Conservation (phyloP, 2,888 invertebrate genomes). For the Platycheirus rosarum region DNA sequence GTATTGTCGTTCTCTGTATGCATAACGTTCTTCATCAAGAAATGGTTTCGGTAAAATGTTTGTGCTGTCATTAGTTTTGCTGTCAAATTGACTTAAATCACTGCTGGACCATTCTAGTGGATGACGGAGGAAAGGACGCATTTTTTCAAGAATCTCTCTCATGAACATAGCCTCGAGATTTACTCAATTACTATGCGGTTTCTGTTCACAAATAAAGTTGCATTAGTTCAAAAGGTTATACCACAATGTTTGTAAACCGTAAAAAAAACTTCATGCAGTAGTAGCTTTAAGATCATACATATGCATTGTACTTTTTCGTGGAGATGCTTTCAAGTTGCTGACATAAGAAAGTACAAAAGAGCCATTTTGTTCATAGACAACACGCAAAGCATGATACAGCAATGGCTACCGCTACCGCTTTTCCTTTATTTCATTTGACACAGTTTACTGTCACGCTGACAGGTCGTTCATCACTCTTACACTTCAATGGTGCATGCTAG, state of each 20-base stretch:
- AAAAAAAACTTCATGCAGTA: conserved; percentile 47
- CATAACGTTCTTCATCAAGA: conserved; percentile 55
- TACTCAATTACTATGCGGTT: conserved; percentile 46
- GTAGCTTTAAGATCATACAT: conserved; percentile 15
- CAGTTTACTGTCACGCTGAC: conserved; percentile 68
- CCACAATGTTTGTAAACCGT: conserved; percentile 23
- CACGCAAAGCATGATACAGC: conserved; percentile 38
- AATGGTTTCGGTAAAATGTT: conserved; percentile 43
- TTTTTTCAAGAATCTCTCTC: conserved; percentile 58
- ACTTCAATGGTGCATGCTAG: conserved; percentile 67
- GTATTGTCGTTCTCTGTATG: conserved; percentile 53
- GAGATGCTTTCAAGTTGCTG: conserved; percentile 24
- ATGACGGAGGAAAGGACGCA: conserved; percentile 21
- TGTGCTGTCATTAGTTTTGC: conserved; percentile 66
- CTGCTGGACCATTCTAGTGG: conserved; percentile 19
- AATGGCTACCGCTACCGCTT: conserved; percentile 63
- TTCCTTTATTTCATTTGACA: conserved; percentile 63
- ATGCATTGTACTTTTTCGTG: conserved; percentile 1
- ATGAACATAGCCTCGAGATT: conserved; percentile 15
- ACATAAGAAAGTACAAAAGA: conserved; percentile 59
- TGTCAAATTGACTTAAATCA: conserved; percentile 67
- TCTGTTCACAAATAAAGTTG: conserved; percentile 33
- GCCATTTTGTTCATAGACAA: conserved; percentile 19
- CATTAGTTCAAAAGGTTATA: conserved; percentile 50
- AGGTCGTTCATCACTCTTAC: conserved; percentile 72